phyloP scores from a whole-genome alignment of 2,113 vertebrate species.

The Romanogobio albipinnatus region DNA sequence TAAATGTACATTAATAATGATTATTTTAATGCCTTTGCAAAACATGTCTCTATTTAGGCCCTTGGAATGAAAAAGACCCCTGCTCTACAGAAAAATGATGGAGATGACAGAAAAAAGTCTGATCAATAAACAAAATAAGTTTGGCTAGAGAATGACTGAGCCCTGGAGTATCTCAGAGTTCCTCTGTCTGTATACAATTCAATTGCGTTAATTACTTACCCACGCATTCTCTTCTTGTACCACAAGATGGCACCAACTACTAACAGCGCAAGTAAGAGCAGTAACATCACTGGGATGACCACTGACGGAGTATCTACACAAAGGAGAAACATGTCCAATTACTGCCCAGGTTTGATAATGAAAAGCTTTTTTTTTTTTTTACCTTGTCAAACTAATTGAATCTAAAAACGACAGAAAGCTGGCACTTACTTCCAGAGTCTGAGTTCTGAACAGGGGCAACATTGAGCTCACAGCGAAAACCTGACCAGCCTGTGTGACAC shows the following conservation, averaged over 20 bases:
- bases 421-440: conserved; percentile 68
- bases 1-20: background rate
- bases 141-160: background rate
- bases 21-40: background rate
- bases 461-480: conserved; percentile 70
- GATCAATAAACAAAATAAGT: background rate
- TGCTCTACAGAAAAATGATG: background rate
- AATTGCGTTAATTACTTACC: conserved; percentile 77
- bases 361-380: background rate
- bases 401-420: background rate
- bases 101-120: conserved; percentile 38
- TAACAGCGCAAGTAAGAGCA: conserved; percentile 81
- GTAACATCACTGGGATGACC: conserved; percentile 84
- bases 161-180: background rate
- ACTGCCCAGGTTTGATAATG: background rate
- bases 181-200: background rate
- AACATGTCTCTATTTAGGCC: background rate
- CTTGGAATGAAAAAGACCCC: background rate
- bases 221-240: conserved; percentile 92
- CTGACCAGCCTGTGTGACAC: conserved; percentile 71
- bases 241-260: conserved; percentile 85
- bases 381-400: background rate
- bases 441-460: conserved; percentile 52
- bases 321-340: background rate
- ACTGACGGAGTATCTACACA: conserved; percentile 81